Conservation (phyloP, 2,888 invertebrate species). For the Rhopalosiphum nymphaeae region DNA sequence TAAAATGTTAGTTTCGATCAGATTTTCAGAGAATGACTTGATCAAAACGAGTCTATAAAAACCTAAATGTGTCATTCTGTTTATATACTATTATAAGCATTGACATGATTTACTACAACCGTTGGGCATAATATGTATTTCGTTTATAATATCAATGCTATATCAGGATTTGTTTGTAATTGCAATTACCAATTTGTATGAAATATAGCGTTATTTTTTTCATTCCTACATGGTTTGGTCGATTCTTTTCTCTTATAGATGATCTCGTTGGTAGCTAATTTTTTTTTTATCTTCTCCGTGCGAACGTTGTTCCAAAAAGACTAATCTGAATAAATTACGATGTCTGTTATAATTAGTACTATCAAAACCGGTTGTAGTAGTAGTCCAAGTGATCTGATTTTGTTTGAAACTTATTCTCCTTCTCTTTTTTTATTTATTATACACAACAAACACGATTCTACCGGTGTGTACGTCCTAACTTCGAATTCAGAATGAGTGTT, state of each 20-base stretch:
- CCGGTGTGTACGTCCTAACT: slow-evolving; percentile 15
- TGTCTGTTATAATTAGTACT: slow-evolving; percentile 63
- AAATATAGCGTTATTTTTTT: slow-evolving; percentile 8
- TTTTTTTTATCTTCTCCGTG: slow-evolving; percentile 15
- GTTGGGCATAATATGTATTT: neutral
- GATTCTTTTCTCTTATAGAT: neutral
- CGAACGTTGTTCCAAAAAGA: slow-evolving; percentile 49
- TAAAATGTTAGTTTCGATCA: neutral
- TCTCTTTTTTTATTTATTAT: slow-evolving; percentile 1
- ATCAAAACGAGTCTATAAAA: neutral
- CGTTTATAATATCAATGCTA: slow-evolving; percentile 8
- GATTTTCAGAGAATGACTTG: neutral
- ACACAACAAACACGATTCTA: slow-evolving; percentile 24
- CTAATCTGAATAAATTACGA: slow-evolving; percentile 64
- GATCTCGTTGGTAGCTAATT: slow-evolving; percentile 39
- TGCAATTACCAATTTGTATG: slow-evolving; percentile 15
- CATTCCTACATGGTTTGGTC: neutral
- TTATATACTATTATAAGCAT: neutral
- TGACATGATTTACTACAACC: neutral
- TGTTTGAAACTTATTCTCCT: slow-evolving; percentile 49
- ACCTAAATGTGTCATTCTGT: neutral
- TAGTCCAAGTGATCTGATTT: slow-evolving; percentile 58
- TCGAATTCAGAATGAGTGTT: slow-evolving; percentile 42
- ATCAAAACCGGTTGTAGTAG: slow-evolving; percentile 54
- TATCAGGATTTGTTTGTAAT: slow-evolving; percentile 13